phyloP scores from a whole-genome alignment of 2,113 vertebrate species.

The Irena cyanogastra region DNA sequence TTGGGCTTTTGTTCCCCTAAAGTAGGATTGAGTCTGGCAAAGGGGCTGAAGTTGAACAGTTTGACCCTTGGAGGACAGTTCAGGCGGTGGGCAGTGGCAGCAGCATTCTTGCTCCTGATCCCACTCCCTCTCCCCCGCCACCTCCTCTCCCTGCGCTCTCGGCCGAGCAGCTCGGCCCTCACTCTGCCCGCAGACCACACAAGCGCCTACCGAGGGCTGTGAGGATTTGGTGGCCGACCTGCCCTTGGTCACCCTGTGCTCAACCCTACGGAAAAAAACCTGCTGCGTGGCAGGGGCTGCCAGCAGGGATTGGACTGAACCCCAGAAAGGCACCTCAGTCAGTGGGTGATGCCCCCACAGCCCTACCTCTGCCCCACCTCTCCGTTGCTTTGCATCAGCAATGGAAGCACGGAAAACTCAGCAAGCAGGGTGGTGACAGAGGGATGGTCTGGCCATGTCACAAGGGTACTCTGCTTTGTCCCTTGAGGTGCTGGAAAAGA shows the following conservation, averaged over 20 bases:
- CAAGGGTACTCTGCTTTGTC: not conserved
- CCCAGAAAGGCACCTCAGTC: not conserved
- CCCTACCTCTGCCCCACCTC: not conserved
- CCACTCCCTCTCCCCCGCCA: not conserved
- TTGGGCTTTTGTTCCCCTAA: constrained; percentile 72
- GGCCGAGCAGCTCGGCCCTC: fast-evolving
- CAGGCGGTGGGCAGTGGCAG: constrained; percentile 32
- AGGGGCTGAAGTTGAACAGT: constrained; percentile 77
- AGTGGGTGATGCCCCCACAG: not conserved
- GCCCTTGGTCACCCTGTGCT: not conserved
- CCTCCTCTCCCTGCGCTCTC: not conserved
- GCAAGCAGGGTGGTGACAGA: no score
- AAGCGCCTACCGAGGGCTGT: not conserved
- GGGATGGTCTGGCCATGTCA: not conserved
- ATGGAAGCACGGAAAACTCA: fast-evolving
- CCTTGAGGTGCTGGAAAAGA: not conserved
- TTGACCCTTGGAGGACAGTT: constrained; percentile 76
- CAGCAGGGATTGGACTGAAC: not conserved
- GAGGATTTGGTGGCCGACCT: fast-evolving
- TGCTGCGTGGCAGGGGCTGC: fast-evolving
- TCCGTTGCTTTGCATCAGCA: fast-evolving
- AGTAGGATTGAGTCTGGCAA: constrained; percentile 66
- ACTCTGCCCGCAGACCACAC: constrained; percentile 54
- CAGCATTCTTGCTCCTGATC: not conserved
- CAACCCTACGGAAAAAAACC: fast-evolving